Base-by-base conservation (phyloP, 2,888 invertebrate species). In the Erebia ligea region DNA sequence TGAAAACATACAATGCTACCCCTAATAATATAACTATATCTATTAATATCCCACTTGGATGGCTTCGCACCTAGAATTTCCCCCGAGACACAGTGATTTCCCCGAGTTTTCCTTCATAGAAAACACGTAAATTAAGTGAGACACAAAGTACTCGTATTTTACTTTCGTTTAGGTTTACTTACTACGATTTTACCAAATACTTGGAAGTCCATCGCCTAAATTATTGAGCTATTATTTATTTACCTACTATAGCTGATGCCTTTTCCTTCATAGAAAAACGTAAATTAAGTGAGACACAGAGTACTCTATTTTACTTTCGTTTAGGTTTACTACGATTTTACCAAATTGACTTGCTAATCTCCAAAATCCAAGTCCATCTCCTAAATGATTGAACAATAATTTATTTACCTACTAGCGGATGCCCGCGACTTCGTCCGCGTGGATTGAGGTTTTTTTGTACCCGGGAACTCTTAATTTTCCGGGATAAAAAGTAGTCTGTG, bases 31-130 rank as follows among this genome's bases (percentile, higher is more conserved):
- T 40, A 58, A 34, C 58, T 34, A n/a, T 9, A 19, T 19, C 58
- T 58, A 58, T 58, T 58, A 58, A 58, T 40, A 34, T 25, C 15
- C 34, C 40, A 40, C 40, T 58, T 58, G 40, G 13, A 25, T 8
- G 58, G 58, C 58, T 58, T 58, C 40, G 15, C 54, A 54, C 34
- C 34, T 58, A 58, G 58, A 40, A 58, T 58, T 58, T 58, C 34
- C 34, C 58, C 6, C 34, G 25, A 58, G n/a, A 25, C 21, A 25
- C n/a, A 58, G 15, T 9, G 58, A 58, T 58, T 58, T 13, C 3
- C 58, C 8, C 34, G 40, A 8, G n/a, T 34, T 58, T 25, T 58
- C 19, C 15, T 58, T 58, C 8, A 34, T n/a, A 58, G n/a, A 34
- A 40, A 58, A 58, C 4, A 58, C 52, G 8, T 17, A 17, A 17